These are phyloP conservation scores for Silvanus unidentatus DNA, from an alignment of 2,888 invertebrate genomes.

Conservation along the genomic window DNA sequence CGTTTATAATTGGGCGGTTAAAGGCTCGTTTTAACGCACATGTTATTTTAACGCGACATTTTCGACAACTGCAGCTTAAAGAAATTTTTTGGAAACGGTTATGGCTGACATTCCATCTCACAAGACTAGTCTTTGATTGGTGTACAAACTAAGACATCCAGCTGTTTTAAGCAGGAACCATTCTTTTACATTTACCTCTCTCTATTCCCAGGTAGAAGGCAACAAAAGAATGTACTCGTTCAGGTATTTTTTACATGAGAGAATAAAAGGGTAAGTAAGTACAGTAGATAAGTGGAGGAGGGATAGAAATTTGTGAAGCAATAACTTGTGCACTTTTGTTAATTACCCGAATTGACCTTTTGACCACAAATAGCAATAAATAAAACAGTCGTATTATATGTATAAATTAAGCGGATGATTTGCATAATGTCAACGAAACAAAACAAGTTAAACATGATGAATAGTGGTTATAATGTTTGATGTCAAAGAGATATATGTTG, in stretches of 20 bases:
- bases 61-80: slow-evolving; percentile 21
- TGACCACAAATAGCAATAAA: not conserved
- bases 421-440: slow-evolving; percentile 5
- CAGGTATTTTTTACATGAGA: too few species aligned
- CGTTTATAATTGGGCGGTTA: too few species aligned
- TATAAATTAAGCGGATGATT: slow-evolving; percentile 1
- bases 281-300: too few species aligned
- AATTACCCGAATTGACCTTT: slow-evolving; percentile 2
- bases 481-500: slow-evolving; percentile 26
- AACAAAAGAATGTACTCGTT: too few species aligned
- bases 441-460: slow-evolving; percentile 13
- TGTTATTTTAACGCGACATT: slow-evolving; percentile 11
- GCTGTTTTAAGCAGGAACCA: slow-evolving; percentile 27
- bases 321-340: not conserved
- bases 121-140: slow-evolving; percentile 28
- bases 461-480: slow-evolving; percentile 16
- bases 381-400: not conserved
- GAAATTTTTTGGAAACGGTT: slow-evolving; percentile 20
- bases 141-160: slow-evolving; percentile 29
- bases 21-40: too few species aligned
- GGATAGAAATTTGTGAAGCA: too few species aligned
- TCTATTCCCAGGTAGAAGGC: slow-evolving; percentile 21
- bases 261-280: too few species aligned
- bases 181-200: too few species aligned
- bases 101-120: slow-evolving; percentile 18